phyloP scores from a whole-genome alignment of 2,113 vertebrate species.

The Macroglossus sobrinus region DNA sequence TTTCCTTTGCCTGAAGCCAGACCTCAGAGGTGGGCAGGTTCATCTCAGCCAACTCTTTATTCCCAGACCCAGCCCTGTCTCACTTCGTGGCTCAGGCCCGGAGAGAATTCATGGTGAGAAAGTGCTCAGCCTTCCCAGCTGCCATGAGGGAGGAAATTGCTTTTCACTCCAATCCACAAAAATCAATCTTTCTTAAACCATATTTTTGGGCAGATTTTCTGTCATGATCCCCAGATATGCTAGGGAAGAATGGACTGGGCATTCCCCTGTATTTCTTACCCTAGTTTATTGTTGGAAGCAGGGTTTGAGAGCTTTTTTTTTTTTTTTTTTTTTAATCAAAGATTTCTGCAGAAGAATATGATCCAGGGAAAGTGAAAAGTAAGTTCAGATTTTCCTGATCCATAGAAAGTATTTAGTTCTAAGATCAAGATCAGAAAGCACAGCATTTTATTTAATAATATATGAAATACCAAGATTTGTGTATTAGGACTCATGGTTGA shows the following conservation, averaged over 20 bases:
- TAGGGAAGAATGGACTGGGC: background rate
- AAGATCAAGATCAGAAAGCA: background rate
- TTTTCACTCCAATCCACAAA: constrained; percentile 22
- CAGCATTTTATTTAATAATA: background rate
- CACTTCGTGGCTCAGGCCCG: background rate
- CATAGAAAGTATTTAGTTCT: background rate
- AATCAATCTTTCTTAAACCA: background rate
- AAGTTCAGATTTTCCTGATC: background rate
- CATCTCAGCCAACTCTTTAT: constrained; percentile 50
- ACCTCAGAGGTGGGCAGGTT: constrained; percentile 65
- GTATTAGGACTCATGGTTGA: background rate
- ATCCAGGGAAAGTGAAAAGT: background rate
- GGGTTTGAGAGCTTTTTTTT: background rate
- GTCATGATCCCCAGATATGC: background rate
- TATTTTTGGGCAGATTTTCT: background rate
- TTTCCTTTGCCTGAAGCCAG: constrained; percentile 55
- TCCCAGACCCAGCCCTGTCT: constrained; percentile 59
- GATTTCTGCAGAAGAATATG: background rate
- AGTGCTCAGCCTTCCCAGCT: constrained; percentile 4
- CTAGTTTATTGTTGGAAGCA: background rate
- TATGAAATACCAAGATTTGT: background rate
- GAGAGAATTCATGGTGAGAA: constrained; percentile 40
- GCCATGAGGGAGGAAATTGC: constrained; percentile 46
- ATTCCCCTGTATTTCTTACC: background rate
- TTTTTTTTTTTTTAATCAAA: background rate